phyloP scores from a whole-genome alignment of 2,113 vertebrate genomes.

The Lontra canadensis region DNA sequence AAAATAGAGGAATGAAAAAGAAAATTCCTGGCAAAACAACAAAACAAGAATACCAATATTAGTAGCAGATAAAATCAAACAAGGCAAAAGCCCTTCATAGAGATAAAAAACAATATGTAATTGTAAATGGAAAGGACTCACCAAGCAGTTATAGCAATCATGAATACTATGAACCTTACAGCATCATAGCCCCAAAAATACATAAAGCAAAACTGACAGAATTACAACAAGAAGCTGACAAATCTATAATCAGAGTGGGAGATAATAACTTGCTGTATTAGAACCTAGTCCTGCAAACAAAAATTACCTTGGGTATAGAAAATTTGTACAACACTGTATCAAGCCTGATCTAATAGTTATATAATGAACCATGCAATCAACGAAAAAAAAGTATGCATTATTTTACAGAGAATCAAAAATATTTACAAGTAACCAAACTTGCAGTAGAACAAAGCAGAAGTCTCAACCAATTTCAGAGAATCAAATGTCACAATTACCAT shows the following conservation, averaged over 20 bases:
- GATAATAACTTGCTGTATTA: neutral
- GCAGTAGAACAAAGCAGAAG: neutral
- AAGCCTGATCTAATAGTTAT: neutral
- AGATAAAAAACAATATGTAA: neutral
- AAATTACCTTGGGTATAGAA: neutral
- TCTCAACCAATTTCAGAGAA: neutral
- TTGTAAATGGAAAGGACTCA: neutral
- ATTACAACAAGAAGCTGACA: neutral
- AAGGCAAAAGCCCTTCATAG: neutral
- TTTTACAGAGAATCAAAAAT: neutral
- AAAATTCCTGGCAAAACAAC: neutral
- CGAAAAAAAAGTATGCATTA: neutral
- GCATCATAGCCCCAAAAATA: neutral
- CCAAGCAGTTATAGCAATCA: neutral
- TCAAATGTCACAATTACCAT: neutral
- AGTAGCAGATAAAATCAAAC: slow-evolving; percentile 24
- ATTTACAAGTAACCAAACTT: neutral
- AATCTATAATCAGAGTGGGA: neutral
- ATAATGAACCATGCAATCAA: neutral
- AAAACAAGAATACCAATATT: neutral
- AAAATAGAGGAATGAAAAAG: neutral
- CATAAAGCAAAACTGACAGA: neutral
- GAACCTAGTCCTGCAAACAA: neutral
- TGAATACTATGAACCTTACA: neutral
- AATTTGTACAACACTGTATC: neutral